Evolutionary conservation across 2,888 invertebrate species (phyloP).

Genomic region (Rapana venosa): DNA sequence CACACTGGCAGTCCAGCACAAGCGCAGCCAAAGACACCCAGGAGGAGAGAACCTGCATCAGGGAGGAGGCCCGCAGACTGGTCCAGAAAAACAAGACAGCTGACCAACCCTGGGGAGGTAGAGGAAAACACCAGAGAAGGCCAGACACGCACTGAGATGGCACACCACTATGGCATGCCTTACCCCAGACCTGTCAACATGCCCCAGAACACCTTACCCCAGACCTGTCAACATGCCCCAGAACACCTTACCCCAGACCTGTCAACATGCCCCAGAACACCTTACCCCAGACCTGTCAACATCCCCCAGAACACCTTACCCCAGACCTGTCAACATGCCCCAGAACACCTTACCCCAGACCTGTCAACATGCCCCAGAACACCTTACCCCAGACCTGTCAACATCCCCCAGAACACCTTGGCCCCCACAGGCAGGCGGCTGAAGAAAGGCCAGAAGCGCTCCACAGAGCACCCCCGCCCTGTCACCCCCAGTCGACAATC

Average conservation of each 20-base stretch:
- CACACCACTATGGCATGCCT: constrained; percentile 78
- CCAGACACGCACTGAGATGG: constrained; percentile 70
- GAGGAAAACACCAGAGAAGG: constrained; percentile 68
- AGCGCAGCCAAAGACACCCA: constrained; percentile 64
- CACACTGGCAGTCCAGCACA: constrained; percentile 73
- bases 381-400: no score
- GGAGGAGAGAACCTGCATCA: constrained; percentile 76
- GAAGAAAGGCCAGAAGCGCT: no score
- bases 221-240: no score
- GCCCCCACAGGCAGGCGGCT: no score
- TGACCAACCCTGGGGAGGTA: constrained; percentile 58
- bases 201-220: no score
- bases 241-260: no score
- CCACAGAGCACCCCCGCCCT: no score
- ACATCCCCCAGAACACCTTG: no score
- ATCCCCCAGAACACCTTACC: constrained; percentile 71
- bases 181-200: constrained; percentile 77
- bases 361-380: no score
- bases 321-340: constrained; percentile 76
- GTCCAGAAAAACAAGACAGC: constrained; percentile 75
- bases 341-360: constrained; percentile 79
- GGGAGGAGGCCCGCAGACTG: constrained; percentile 72
- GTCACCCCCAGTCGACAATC: no score
- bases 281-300: no score
- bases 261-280: no score